Conservation (phyloP, 2,888 invertebrate genomes). For the Meteorus cinctellus region DNA sequence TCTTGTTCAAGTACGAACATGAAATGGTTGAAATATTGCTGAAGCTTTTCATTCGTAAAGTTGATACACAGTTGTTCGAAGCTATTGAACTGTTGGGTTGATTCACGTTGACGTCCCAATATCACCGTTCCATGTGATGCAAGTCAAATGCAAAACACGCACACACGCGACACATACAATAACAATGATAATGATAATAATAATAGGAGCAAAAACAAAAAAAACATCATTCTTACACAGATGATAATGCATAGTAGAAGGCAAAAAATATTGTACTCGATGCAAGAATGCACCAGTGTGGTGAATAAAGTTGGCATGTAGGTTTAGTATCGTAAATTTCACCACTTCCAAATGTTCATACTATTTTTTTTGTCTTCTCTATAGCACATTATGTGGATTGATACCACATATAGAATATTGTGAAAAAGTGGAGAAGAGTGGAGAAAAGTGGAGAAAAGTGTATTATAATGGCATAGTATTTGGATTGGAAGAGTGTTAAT, state of each 20-base stretch:
- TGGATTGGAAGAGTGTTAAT: conserved; percentile 31
- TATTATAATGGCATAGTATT: conserved; percentile 15
- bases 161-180: conserved; percentile 39
- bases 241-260: not conserved
- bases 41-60: conserved; percentile 95
- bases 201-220: not conserved
- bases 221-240: conserved; percentile 3
- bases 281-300: not conserved
- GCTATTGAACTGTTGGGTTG: conserved; percentile 85
- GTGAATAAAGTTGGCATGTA: too few relatives aligned
- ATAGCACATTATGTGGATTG: not conserved
- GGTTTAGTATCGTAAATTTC: too few relatives aligned
- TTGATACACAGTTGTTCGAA: conserved; percentile 98
- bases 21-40: conserved; percentile 97
- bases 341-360: too few relatives aligned
- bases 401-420: not conserved
- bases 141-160: conserved; percentile 59
- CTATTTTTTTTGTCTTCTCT: not conserved
- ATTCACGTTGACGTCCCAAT: conserved; percentile 29
- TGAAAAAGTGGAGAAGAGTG: not conserved
- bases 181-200: conserved; percentile 9
- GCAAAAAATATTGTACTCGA: not conserved
- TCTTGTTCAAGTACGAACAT: conserved; percentile 98
- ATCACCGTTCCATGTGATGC: conserved; percentile 45
- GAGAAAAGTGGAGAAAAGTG: not conserved